Percentiles rank a stretch among this genome's conserved stretches.
These are phyloP conservation scores for Anadara kagoshimensis DNA, from an alignment of 1,140 invertebrate species.

Conservation along the genomic window DNA sequence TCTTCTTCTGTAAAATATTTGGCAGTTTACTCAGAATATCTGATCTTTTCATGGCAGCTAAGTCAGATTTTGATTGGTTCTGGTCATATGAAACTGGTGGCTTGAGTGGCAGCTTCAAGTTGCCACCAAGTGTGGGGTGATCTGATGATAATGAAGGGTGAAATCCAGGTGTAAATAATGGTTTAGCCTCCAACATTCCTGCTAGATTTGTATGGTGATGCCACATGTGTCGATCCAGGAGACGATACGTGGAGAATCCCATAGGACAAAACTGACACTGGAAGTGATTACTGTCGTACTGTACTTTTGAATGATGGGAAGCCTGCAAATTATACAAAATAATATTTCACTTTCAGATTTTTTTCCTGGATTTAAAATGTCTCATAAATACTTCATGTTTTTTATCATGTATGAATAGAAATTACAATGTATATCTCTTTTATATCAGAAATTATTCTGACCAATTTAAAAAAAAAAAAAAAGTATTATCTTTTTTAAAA, in stretches of 20 bases:
- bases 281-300: slow-evolving; percentile 30
- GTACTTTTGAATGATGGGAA: slow-evolving; percentile 1
- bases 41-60: too few relatives aligned
- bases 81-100: neutral
- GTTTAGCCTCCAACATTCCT: slow-evolving; percentile 11
- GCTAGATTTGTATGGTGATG: slow-evolving; percentile 42
- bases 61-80: neutral
- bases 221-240: slow-evolving; percentile 44
- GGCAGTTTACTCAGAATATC: too few relatives aligned
- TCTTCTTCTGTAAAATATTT: too few relatives aligned
- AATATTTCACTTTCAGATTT: too few relatives aligned
- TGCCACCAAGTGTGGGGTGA: slow-evolving; percentile 3
- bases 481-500: too few relatives aligned
- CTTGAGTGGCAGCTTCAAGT: slow-evolving; percentile 8
- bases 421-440: too few relatives aligned
- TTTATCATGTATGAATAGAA: too few relatives aligned
- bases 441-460: too few relatives aligned
- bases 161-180: neutral
- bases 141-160: neutral
- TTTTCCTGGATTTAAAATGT: too few relatives aligned
- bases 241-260: slow-evolving; percentile 37
- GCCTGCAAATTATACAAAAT: too few relatives aligned
- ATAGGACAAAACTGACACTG: slow-evolving; percentile 55
- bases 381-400: too few relatives aligned
- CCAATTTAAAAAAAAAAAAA: too few relatives aligned